Base-by-base conservation (phyloP, 2,113 vertebrate species). In the Oxyruncus cristatus region DNA sequence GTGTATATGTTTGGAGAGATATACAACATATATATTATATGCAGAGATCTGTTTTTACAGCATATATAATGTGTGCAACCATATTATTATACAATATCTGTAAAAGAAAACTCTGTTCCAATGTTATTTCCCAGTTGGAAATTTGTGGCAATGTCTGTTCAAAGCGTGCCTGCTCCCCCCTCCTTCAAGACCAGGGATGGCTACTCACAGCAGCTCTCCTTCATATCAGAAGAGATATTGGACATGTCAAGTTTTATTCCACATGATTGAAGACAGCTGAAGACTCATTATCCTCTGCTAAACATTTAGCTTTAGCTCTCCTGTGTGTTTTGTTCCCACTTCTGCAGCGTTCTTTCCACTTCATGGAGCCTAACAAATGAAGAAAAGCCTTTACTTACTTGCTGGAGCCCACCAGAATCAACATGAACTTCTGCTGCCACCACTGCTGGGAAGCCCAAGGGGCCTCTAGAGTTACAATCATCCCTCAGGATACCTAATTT, bases 291-390 rank as follows among this genome's bases (percentile, higher is more conserved):
- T 93, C 91, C 94, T 89, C 84, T 37, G 58, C 93, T 97, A 93
- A 97, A 66, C 76, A 52, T 81, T 93, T 96, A 93, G 96, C 95
- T 98, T 97, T 67, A 97, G 97, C 96, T 75, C 83, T 86, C 61
- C 1, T 44, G 61, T 94, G 80, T 93, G 97, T 96, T 95, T 95
- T 65, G 23, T 87, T 95, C 75, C 95, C 96, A 88, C 92, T 71
- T 96, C 95, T 96, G 88, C 93, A 84, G 66, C 41, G 14, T 94
- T 95, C 97, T 97, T 93, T 93, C 85, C 90, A 92, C 84, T 86
- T 96, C 97, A 96, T 88, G 90, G 97, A 97, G 27, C 73, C 93
- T 93, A 93, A 92, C n/a, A 12, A 94, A 93, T 66, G 71, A 91
- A 91, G 83, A 84, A 97, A 92, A 95, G 76, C 42, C 30, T 74